Evolutionary conservation across 2,888 invertebrate species (phyloP), one percentile per base, ranked within the genome.

Genomic region (Panopea generosa): DNA sequence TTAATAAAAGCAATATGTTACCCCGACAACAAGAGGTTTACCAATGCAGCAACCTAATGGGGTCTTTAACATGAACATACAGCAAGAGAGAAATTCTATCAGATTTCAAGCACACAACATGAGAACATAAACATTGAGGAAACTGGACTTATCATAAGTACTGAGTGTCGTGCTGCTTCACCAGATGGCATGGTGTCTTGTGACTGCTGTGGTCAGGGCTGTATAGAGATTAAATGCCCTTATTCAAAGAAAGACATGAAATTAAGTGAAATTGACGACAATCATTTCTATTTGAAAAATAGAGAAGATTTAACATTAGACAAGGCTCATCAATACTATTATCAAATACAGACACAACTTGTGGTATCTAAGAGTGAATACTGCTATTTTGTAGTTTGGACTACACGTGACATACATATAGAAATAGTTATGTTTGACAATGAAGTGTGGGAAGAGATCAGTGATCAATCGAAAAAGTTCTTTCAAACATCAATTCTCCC

Each of bases 321-420:
- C 26, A 49, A 9, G 18, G 27, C 24, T 3, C 63, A 63, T 33
- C 9, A 33, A 16, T 70, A 70, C 14, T 70, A 50, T 22, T 63
- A 49, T 16, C 70, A 70, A 20, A n/a, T n/a, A 0, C 70, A 70
- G 24, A 63, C 73, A 18, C 73, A 74, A 18, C 11, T 74, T 18
- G 74, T 68, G 4, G 52, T 57, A 1, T 47, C 68, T 0, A 52
- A 63, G 11, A 9, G 24, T 29, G 57, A 74, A 14, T 52, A 16
- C 1, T 14, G 40, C 16, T 63, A 56, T 7, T 74, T 74, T 49
- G 53, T 74, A 33, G 74, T 74, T 0, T 62, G 56, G 67, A 63
- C 62, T 18, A 24, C 22, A 11, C 7, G 14, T 1, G 63, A 69
- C 24, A 18, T 68, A 1, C 59, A 68, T 27, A 18, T 74, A 14